Evolutionary conservation across 2,888 invertebrate genomes (phyloP), one percentile per base, ranked within the genome.

Genomic region (Luffia ferchaultella): DNA sequence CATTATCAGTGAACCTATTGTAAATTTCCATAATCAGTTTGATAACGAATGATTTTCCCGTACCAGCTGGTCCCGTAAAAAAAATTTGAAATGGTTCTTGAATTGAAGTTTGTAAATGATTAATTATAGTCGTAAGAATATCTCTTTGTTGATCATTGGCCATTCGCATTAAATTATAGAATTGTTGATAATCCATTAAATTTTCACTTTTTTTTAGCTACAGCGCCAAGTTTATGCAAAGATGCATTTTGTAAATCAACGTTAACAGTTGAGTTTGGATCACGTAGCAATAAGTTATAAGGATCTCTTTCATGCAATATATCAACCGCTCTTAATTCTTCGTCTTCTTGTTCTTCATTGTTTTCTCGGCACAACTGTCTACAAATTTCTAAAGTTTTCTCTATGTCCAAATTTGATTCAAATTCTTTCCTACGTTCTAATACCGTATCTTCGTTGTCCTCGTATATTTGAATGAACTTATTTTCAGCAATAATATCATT

Each of bases 11-110:
- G 52, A 55, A 73, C 30, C 72, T 50, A 52, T 74, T 75, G 48
- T 70, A 70, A 52, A 67, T 73, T 60, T 73, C 73, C 68, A 70
- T 70, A 0, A 76, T 45, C 0, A 65, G 55, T 61, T 67, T 67
- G 7, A 73, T 69, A 12, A 66, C 58, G 49, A 67, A 71, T 16
- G 67, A 60, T 61, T 66, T 64, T 1, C 64, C 63, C n/a, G 49
- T 57, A 49, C 63, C 62, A 52, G 67, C 65, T 45, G 64, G 64
- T 0, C 62, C 64, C 2, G 66, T 68, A 3, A 68, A 60, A 55
- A 62, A 54, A 46, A 51, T 12, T 54, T 54, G 53, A 44, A 55
- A 52, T 50, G 59, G 57, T 49, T 19, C 9, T 40, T 45, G 54
- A 48, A 53, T 54, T 57, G 53, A 49, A 45, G 53, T 50, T 52